These are phyloP conservation scores for Alethe diademata DNA, from an alignment of 2,113 vertebrate species.

Conservation along the genomic window DNA sequence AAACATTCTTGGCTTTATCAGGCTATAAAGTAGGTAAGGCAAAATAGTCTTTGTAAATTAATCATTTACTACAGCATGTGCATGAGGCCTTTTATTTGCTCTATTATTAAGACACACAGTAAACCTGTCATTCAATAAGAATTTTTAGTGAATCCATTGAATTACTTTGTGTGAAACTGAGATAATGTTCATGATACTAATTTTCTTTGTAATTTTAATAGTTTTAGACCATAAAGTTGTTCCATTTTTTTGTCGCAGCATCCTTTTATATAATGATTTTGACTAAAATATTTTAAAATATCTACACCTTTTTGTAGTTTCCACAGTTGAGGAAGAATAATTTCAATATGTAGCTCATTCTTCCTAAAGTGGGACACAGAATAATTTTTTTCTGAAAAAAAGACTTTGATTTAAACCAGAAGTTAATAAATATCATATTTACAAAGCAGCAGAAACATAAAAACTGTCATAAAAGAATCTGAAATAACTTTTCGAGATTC, in stretches of 20 bases:
- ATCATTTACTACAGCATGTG: neutral
- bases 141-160: neutral
- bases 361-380: neutral
- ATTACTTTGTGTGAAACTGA: neutral
- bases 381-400: neutral
- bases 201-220: neutral
- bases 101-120: neutral
- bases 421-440: neutral
- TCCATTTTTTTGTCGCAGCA: neutral
- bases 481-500: neutral
- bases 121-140: neutral
- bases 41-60: neutral
- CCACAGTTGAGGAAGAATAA: neutral
- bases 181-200: neutral
- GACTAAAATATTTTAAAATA: neutral
- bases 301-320: neutral
- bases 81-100: neutral
- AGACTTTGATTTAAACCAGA: neutral
- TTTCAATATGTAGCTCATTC: neutral
- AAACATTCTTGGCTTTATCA: neutral
- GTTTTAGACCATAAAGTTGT: neutral
- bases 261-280: neutral
- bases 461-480: neutral
- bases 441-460: neutral
- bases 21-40: neutral